phyloP scores from a whole-genome alignment of 2,888 invertebrate species.

The Podabrus alpinus region DNA sequence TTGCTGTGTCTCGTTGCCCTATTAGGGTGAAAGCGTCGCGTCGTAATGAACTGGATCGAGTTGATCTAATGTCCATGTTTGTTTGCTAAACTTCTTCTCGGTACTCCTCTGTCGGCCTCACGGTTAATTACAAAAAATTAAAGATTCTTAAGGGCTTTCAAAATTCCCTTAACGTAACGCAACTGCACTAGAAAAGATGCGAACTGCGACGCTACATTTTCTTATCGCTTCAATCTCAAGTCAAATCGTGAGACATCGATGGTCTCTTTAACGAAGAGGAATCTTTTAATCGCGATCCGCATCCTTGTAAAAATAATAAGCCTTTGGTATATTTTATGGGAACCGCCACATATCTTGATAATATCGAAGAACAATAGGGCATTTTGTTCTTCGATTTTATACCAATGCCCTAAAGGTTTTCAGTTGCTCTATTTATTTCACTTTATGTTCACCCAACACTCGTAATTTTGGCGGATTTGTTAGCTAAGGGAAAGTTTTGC shows the following conservation, averaged over 20 bases:
- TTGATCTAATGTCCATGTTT: neutral
- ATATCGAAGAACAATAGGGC: conserved; percentile 46
- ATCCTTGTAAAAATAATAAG: conserved; percentile 47
- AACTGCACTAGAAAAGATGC: conserved; percentile 38
- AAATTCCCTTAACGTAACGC: conserved; percentile 27
- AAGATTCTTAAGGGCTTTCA: neutral
- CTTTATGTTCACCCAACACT: conserved; percentile 37
- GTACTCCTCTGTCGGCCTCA: neutral
- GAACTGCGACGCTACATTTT: conserved; percentile 47
- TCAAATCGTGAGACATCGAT: conserved; percentile 50
- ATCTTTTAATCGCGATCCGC: conserved; percentile 48
- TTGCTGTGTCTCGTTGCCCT: neutral
- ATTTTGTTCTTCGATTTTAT: conserved; percentile 45
- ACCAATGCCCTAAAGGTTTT: conserved; percentile 30
- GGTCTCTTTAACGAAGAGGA: conserved; percentile 51
- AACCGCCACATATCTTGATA: conserved; percentile 43
- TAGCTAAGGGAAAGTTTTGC: conserved; percentile 43
- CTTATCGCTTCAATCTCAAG: conserved; percentile 47
- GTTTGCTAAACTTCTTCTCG: neutral
- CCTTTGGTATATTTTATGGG: conserved; percentile 46
- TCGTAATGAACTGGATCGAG: neutral
- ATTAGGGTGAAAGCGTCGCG: neutral
- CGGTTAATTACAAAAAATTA: conserved; percentile 5
- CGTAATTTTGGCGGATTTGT: conserved; percentile 45
- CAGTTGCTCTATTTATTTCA: conserved; percentile 39